Base-by-base conservation (phyloP, 2,888 invertebrate genomes). In the Drosophila histrio region DNA sequence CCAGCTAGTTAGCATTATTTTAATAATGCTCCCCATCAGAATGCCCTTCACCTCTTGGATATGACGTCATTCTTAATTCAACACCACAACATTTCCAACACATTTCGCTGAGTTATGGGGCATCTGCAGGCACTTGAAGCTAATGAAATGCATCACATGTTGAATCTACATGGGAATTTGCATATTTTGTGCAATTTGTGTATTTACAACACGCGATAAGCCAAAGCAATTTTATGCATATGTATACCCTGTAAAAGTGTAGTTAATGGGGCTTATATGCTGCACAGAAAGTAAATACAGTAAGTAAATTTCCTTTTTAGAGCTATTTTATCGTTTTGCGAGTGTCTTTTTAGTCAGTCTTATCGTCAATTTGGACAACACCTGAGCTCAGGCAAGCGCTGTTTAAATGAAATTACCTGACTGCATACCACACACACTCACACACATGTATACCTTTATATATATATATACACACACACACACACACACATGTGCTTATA, bases 391-490 rank as follows among this genome's bases (percentile, higher is more conserved):
- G 21, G 7, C 21, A 21, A 22, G 13, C 13, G 19, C 28, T 28
- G 38, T 6, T 52, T 52, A 28, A 28, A 84, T 77, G 67, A 64
- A 84, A 84, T 79, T 84, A 79, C 64, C 82, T 60, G 49, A 54
- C 49, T 17, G 28, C 62, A 59, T 39, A 32, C 9, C 13, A n/a
- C 26, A 32, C 39, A 47, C 41, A 43, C 21, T 56, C 22, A 43
- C 39, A 62, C 24, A 38, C 36, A n/a, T 5, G 21, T 21, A 8
- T 19, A 13, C 15, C 1, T 15, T 13, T 11, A 30, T 9, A 11
- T 9, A 30, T 1, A 11, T 9, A 8, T n/a, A 32, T 22, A 38
- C 49, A 41, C 28, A 60, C 38, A 46, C 47, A 62, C 17, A 11
- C 26, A 24, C 38, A 32, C 50, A 32, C 30, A 22, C 7, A 38